These are phyloP conservation scores for Siniperca knerii DNA, from an alignment of 2,113 vertebrate genomes.

Conservation along the genomic window DNA sequence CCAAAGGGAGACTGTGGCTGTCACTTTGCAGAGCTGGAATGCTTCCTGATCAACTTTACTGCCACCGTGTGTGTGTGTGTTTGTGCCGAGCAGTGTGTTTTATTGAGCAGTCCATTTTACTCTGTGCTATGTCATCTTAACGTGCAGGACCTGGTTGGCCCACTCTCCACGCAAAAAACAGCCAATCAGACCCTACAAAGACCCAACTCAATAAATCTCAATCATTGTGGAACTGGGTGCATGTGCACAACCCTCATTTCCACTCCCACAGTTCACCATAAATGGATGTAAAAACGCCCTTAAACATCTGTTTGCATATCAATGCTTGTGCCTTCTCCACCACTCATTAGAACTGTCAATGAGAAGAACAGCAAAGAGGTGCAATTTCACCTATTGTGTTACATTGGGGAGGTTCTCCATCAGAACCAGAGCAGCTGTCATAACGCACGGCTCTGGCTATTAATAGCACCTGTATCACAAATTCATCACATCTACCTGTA, in stretches of 20 bases:
- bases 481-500: not conserved
- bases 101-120: conserved; percentile 24
- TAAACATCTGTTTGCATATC: not conserved
- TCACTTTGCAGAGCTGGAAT: conserved; percentile 20
- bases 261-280: no score
- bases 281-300: not conserved
- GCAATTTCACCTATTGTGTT: not conserved
- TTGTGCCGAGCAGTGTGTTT: not conserved
- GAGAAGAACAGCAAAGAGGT: not conserved
- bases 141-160: not conserved
- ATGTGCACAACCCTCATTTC: not conserved
- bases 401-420: not conserved
- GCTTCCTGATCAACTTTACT: conserved; percentile 41
- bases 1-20: conserved; percentile 1
- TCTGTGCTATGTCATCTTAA: not conserved
- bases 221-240: not conserved
- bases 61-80: conserved; percentile 6
- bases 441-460: not conserved
- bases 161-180: not conserved
- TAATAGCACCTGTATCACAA: not conserved
- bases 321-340: not conserved
- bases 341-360: not conserved
- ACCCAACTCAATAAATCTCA: not conserved
- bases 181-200: not conserved
- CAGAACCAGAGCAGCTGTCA: not conserved